Conservation (phyloP, 2,113 vertebrate genomes). For the Numenius arquata region DNA sequence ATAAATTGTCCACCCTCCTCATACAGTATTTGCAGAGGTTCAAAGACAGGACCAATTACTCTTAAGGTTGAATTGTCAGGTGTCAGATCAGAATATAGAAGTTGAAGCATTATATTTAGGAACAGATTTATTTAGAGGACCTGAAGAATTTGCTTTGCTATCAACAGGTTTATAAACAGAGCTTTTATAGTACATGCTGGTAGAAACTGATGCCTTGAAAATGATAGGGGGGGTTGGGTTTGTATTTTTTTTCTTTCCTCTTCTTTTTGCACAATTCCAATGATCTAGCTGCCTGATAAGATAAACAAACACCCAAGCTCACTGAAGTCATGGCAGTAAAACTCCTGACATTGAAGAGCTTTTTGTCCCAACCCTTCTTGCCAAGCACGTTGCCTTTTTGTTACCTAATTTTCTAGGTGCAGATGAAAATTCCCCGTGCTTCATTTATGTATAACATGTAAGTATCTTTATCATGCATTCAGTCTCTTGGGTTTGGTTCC, state of each 20-base stretch:
- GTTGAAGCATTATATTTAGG: constrained; percentile 18
- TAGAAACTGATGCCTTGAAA: background rate
- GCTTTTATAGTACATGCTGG: background rate
- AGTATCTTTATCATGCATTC: background rate
- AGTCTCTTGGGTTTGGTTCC: background rate
- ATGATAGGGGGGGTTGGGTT: background rate
- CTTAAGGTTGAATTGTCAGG: constrained; percentile 25
- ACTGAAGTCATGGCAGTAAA: background rate
- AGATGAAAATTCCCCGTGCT: background rate
- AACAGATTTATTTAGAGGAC: constrained; percentile 28
- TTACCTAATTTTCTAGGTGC: background rate
- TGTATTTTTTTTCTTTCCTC: background rate
- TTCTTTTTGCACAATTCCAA: background rate
- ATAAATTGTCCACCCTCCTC: constrained; percentile 27
- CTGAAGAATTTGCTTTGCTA: constrained; percentile 15
- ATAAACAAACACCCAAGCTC: background rate
- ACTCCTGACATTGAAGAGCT: background rate
- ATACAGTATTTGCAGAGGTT: constrained; percentile 14
- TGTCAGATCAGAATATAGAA: constrained; percentile 2
- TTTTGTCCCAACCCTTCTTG: background rate
- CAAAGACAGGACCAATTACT: constrained; percentile 34
- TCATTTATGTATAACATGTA: background rate
- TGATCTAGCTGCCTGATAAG: background rate
- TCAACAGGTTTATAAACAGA: constrained; percentile 4
- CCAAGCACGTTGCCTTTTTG: background rate